A percentile compares a stretch with the other conserved stretches of the same genome.
Conservation (phyloP, 2,113 vertebrate genomes). For the Leucopternis melanops region DNA sequence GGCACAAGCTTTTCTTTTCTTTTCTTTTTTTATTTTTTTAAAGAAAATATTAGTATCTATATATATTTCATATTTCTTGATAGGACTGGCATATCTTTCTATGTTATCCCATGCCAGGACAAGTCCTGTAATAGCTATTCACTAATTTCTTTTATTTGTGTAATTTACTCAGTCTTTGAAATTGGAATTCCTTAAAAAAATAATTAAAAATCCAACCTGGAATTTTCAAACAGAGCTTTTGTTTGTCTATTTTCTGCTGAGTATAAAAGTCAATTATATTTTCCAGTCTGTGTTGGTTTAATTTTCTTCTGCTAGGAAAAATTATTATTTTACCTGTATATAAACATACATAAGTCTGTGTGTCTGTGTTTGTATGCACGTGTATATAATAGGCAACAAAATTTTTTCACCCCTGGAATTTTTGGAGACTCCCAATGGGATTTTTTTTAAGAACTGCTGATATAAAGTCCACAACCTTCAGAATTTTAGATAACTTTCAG, state of each 20-base stretch:
- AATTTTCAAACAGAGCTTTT: background rate
- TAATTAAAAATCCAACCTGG: fast-evolving
- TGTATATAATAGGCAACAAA: background rate
- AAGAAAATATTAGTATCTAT: background rate
- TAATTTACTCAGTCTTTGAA: background rate
- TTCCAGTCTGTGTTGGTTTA: background rate
- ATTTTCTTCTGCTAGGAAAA: background rate
- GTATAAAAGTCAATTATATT: background rate
- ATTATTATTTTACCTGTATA: background rate
- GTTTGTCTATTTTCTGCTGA: background rate
- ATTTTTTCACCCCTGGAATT: background rate
- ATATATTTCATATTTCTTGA: background rate
- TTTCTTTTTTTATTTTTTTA: no score
- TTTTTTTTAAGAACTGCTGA: background rate
- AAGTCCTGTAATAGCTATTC: background rate
- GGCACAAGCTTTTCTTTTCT: fast-evolving
- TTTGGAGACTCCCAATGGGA: background rate
- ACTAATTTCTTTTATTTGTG: background rate
- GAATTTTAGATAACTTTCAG: background rate
- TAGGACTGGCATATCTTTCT: background rate
- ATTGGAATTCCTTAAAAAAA: background rate
- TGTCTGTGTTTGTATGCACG: background rate
- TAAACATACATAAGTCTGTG: background rate
- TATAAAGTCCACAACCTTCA: background rate
- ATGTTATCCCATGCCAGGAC: background rate